Percentiles rank a stretch among this genome's conserved stretches.
Evolutionary conservation across 2,888 invertebrate species (phyloP).

Genomic region (Yponomeuta cagnagella): DNA sequence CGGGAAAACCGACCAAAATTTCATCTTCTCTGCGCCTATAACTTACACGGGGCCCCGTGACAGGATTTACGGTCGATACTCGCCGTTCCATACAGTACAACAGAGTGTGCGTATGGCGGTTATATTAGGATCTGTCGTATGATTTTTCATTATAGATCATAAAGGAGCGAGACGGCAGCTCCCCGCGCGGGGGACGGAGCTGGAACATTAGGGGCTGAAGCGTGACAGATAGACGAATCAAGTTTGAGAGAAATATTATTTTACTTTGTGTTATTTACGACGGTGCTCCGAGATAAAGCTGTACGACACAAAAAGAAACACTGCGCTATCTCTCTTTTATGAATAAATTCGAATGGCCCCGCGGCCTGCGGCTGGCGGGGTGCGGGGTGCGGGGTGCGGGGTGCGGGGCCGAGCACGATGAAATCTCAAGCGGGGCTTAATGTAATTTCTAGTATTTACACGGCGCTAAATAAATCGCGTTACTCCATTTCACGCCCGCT

Average conservation of each 20-base stretch:
- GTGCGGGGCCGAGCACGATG: neutral
- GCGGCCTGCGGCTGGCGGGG: neutral
- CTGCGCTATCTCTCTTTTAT: conserved; percentile 5
- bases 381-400: neutral
- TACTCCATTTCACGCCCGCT: conserved; percentile 11
- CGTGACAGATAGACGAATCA: conserved; percentile 2
- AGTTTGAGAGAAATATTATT: conserved; percentile 1
- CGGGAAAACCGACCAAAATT: conserved; percentile 1
- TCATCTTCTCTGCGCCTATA: neutral
- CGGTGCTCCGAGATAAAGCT: neutral
- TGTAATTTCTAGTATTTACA: conserved; percentile 10
- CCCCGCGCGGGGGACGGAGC: neutral
- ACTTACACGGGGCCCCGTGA: neutral
- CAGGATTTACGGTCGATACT: conserved; percentile 1
- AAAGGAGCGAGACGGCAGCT: neutral
- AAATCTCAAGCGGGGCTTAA: conserved; percentile 9
- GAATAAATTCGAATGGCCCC: conserved; percentile 7
- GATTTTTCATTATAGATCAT: conserved; percentile 3
- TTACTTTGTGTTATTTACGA: conserved; percentile 3
- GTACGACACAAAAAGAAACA: neutral
- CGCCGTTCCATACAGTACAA: neutral
- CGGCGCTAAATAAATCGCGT: conserved; percentile 10
- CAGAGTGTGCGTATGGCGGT: neutral
- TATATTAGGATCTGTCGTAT: neutral
- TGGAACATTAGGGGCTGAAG: neutral